These are phyloP conservation scores for Harpagoxenus sublaevis DNA, from an alignment of 2,888 invertebrate species.

Conservation along the genomic window DNA sequence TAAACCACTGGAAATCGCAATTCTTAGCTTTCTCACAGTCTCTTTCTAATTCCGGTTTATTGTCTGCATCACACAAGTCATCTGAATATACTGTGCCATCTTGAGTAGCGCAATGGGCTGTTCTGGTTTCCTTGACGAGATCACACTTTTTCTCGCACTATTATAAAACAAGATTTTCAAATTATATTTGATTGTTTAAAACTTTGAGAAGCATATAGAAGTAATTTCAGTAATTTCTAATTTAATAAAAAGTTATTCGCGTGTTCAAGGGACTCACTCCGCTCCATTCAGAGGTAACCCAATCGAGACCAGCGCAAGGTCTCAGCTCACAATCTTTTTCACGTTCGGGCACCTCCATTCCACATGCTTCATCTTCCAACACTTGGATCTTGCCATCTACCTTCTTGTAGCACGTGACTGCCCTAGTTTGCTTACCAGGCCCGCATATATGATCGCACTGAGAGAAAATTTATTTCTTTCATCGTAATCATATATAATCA, in stretches of 20 bases:
- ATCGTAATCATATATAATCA: not conserved
- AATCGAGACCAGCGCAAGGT: conserved; percentile 97
- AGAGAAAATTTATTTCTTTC: not conserved
- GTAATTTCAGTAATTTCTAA: not conserved
- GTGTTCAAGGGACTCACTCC: conserved; percentile 90
- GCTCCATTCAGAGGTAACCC: conserved; percentile 95
- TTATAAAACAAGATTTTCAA: conserved; percentile 61
- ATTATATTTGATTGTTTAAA: not conserved
- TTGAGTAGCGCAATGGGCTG: conserved; percentile 91
- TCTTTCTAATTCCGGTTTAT: conserved; percentile 89
- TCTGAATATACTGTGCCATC: conserved; percentile 90
- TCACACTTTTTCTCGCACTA: conserved; percentile 94
- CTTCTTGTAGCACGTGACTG: conserved; percentile 93
- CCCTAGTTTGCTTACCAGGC: conserved; percentile 93
- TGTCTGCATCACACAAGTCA: conserved; percentile 90
- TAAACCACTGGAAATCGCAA: conserved; percentile 95
- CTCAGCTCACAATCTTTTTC: conserved; percentile 91
- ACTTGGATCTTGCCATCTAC: conserved; percentile 89
- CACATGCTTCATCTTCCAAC: conserved; percentile 89
- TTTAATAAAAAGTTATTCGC: not conserved
- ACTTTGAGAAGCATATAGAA: not conserved
- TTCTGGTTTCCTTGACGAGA: conserved; percentile 91
- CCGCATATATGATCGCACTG: conserved; percentile 97
- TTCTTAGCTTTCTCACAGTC: conserved; percentile 89
- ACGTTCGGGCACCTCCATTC: conserved; percentile 90